Evolutionary conservation across 2,113 vertebrate species (phyloP).

Genomic region (Gobiocypris rarus): DNA sequence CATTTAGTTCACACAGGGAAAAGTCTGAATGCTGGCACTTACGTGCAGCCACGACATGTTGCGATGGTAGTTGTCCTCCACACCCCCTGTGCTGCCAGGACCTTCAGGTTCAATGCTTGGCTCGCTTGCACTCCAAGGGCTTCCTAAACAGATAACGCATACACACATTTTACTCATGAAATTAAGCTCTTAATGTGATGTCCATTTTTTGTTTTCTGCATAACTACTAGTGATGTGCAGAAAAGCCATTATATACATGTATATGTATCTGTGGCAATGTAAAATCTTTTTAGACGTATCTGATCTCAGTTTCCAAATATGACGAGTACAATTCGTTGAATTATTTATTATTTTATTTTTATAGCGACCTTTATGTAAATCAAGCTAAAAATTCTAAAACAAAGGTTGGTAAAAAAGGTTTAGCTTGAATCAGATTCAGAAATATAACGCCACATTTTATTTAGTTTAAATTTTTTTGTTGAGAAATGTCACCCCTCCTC

Average conservation of each 20-base stretch:
- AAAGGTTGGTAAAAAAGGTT: background rate
- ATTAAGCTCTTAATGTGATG: background rate
- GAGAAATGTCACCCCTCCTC: background rate
- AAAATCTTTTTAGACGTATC: background rate
- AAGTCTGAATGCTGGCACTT: conserved; percentile 62
- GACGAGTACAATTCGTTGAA: background rate
- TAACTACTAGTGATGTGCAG: background rate
- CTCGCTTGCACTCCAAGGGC: conserved; percentile 95
- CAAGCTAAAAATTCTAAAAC: background rate
- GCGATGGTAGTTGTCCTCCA: conserved; percentile 94
- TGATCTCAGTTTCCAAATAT: background rate
- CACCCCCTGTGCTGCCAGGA: conserved; percentile 82
- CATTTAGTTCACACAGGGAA: background rate
- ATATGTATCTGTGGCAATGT: background rate
- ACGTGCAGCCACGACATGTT: conserved; percentile 99
- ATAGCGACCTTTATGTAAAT: background rate
- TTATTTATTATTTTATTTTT: background rate
- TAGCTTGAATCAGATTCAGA: background rate
- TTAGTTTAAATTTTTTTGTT: background rate
- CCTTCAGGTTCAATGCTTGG: conserved; percentile 98
- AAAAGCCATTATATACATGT: background rate
- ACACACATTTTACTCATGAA: background rate
- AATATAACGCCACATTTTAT: background rate
- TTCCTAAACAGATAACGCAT: conserved; percentile 76
- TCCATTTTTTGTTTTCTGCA: background rate